Conservation (phyloP, 2,113 vertebrate genomes). For the Azemiops feae region DNA sequence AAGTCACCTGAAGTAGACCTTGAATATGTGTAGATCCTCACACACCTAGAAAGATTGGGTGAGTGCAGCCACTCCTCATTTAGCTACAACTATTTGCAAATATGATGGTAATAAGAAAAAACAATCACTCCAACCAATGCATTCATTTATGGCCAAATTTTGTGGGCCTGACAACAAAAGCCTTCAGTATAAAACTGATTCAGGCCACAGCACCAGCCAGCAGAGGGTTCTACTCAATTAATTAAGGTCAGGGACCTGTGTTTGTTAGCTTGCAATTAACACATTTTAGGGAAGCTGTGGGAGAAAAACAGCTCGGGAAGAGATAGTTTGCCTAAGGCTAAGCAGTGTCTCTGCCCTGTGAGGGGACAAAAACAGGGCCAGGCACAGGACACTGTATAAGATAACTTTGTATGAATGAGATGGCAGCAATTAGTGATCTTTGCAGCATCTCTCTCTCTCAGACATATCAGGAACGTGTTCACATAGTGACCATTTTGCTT, state of each 20-base stretch:
- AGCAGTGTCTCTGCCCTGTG: not conserved
- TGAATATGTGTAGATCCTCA: not conserved
- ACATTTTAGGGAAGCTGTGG: not conserved
- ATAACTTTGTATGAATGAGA: not conserved
- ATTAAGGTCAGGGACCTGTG: not conserved
- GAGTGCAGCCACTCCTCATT: not conserved
- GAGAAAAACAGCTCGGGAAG: not conserved
- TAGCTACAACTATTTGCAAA: not conserved
- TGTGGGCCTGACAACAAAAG: not conserved
- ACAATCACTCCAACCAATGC: not conserved
- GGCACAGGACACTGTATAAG: not conserved
- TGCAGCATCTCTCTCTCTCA: not conserved
- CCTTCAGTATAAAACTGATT: not conserved
- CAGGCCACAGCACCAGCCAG: not conserved
- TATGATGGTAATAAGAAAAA: not conserved
- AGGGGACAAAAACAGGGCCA: not conserved
- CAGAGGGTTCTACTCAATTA: not conserved
- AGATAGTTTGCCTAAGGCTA: not conserved
- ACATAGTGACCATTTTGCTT: not conserved
- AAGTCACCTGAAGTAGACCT: not conserved
- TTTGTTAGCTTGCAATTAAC: not conserved
- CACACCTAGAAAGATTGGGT: not conserved
- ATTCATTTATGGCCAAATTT: not conserved
- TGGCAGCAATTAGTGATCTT: not conserved
- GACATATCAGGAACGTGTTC: not conserved